These are phyloP conservation scores for Diploscapter pachys DNA, from an alignment of 1,140 invertebrate genomes.

Conservation along the genomic window DNA sequence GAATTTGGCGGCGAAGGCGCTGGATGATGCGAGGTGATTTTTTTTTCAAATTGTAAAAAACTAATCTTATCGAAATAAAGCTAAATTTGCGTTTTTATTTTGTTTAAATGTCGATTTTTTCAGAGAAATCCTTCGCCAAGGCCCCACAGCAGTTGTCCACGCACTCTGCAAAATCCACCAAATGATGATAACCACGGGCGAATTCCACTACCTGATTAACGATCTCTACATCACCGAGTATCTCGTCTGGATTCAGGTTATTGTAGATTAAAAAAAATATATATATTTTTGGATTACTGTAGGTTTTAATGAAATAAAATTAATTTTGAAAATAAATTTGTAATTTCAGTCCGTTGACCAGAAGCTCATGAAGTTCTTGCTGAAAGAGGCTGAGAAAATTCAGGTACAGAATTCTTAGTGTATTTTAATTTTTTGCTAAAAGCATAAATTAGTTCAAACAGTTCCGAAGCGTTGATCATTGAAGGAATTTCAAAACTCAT, in stretches of 20 bases:
- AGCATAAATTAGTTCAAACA: too few species aligned
- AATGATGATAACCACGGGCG: slow-evolving; percentile 18
- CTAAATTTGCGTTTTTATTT: background rate
- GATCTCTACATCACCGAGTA: slow-evolving; percentile 28
- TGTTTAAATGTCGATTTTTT: background rate
- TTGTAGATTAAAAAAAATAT: too few species aligned
- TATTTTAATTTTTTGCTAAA: too few species aligned
- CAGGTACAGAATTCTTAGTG: too few species aligned
- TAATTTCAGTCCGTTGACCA: too few species aligned
- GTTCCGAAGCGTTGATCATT: too few species aligned
- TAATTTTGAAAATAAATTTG: too few species aligned
- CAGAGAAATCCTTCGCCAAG: background rate
- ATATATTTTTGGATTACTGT: too few species aligned
- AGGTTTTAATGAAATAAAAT: too few species aligned
- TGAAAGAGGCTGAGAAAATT: too few species aligned
- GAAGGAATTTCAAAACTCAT: too few species aligned
- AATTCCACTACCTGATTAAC: slow-evolving; percentile 33
- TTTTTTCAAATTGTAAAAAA: background rate
- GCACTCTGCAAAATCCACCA: slow-evolving; percentile 27
- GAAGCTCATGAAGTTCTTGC: too few species aligned
- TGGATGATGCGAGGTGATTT: slow-evolving; percentile 3
- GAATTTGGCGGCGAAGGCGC: background rate
- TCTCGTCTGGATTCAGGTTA: slow-evolving; percentile 28
- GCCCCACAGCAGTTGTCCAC: slow-evolving; percentile 12
- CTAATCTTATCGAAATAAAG: background rate